A percentile compares a stretch with the other conserved stretches of the same genome.
Conservation (phyloP, 2,888 invertebrate species). For the Eilema griseolum region DNA sequence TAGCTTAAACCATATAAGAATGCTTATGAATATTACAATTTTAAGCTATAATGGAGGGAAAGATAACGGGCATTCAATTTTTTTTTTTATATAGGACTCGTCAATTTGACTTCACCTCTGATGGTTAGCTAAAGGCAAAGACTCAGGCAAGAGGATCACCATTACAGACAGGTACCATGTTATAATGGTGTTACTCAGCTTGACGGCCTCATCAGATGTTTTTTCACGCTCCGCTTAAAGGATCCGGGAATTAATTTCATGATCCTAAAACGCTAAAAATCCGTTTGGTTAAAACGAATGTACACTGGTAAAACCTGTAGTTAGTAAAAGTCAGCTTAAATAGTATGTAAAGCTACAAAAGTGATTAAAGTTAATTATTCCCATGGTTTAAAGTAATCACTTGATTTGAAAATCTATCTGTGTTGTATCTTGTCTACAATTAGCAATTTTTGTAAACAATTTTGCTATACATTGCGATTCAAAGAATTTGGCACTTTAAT, state of each 20-base stretch:
- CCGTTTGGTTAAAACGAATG: too few relatives aligned
- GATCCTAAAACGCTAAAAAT: background rate
- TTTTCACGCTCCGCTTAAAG: too few relatives aligned
- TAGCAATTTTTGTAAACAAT: background rate
- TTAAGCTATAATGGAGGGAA: background rate
- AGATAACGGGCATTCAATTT: background rate
- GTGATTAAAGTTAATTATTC: background rate
- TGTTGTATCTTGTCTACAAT: constrained; percentile 16
- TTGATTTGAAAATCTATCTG: background rate
- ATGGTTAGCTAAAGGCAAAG: too few relatives aligned
- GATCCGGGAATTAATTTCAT: too few relatives aligned
- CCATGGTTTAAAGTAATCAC: background rate
- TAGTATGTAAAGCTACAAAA: background rate
- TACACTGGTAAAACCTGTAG: background rate
- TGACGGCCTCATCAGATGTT: too few relatives aligned
- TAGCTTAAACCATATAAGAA: background rate
- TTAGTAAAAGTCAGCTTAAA: too few relatives aligned
- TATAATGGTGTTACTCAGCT: too few relatives aligned
- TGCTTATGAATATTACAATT: background rate
- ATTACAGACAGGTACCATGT: too few relatives aligned
- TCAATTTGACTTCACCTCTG: too few relatives aligned
- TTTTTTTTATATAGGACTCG: too few relatives aligned
- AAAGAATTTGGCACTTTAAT: constrained; percentile 24
- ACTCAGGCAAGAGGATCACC: too few relatives aligned
- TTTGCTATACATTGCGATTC: background rate